Evolutionary conservation across 2,797 vertebrate species (phyloP), one percentile per base, ranked within the genome.

Genomic region (Acipenser oxyrinchus): DNA sequence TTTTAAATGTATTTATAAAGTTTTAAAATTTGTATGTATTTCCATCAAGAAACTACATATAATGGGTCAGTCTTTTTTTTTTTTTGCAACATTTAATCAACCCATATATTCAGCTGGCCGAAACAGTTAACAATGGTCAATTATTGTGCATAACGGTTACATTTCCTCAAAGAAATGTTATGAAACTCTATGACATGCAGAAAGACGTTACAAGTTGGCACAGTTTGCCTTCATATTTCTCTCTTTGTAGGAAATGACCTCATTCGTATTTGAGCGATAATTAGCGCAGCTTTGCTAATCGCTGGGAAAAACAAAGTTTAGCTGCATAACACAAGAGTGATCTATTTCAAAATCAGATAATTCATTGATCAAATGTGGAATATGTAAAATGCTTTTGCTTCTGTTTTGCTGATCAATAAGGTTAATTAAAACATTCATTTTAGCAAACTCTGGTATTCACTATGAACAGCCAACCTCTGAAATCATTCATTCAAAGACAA

Each of bases 291-390:
- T 89, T 91, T 87, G 83, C 86, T 91, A 89, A 90, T 87, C 90
- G 87, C 90, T 89, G 89, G 90, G 88, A 90, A 90, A 78, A 85
- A 86, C 83, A 7, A 90, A 89, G 83, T 90, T 93, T 93, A 90
- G 85, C 86, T 84, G 84, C 90, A 91, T 95, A 94, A 96, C 94
- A 94, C 93, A 92, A 87, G 71, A 88, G 89, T 88, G 84, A 90
- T 90, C 86, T 76, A 79, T 84, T 90, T 77, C 79, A 83, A 87
- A 88, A 88, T 89, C 84, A 79, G 84, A 88, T 88, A 91, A 89
- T 86, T 87, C 86, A 91, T 90, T 86, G 88, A 91, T 90, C 86
- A 84, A 72, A 78, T 70, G 55, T 69, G 78, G 74, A 83, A 78
- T 88, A 90, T 89, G 88, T 85, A 90, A 90, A 90, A 90, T 81